Evolutionary conservation across 2,888 invertebrate genomes (phyloP), one percentile per base, ranked within the genome.

Genomic region (Spilosoma lubricipeda): DNA sequence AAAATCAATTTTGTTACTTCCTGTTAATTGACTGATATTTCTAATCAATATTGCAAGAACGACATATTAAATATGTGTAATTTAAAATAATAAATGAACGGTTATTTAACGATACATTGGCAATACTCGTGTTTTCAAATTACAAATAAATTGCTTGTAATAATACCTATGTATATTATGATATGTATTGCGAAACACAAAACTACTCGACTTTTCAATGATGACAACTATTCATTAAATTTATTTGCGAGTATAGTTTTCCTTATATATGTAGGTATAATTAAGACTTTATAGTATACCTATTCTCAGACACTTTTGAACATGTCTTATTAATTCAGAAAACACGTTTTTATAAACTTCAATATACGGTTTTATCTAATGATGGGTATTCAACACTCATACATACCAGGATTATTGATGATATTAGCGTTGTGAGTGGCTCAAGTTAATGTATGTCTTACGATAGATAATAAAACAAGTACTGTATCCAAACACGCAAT

Each of bases 401-500:
- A 67, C 59, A 45, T 39, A 39, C 36, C 45, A 39, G 18, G 7
- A 42, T 59, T 74, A 27, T 76, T 69, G 65, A 72, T 79, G 71
- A 80, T 79, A 80, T 74, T 77, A 76, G 74, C 64, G 67, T 78
- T 76, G 72, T 71, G 74, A 59, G 65, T 52, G n/a, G 20, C 72
- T 70, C 52, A 30, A 63, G 39, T 33, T 33, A 67, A 30, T 23
- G 36, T 27, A 13, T 68, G 15, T 33, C 56, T 73, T 67, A 30
- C 67, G 27, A 75, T 76, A 73, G 59, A 77, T 74, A 73, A 23
- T 77, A 65, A 69, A 69, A 67, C 23, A 67, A 42, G 48, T 33
- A 67, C 64, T 64, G 18, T 73, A 52, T 52, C 30, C 36, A 39
- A 66, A 52, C 71, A 71, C 66, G 56, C 66, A 56, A 52, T 42